Conservation (phyloP, 92 coral and sea anemone genomes). For the Pocillopora grandis region DNA sequence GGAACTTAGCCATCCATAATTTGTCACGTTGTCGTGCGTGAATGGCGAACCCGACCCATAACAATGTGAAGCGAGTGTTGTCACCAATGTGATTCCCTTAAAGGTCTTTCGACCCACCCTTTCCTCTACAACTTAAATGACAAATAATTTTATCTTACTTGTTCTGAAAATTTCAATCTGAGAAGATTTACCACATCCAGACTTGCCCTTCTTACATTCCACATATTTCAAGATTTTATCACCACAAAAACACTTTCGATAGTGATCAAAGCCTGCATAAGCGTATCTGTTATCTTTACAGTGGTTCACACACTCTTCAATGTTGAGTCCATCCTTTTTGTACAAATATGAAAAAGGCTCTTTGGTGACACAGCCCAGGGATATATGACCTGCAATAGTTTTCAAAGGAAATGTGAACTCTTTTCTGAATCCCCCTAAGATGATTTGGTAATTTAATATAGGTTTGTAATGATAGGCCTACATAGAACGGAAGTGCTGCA, state of each 20-base stretch:
- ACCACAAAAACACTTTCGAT: constrained; percentile 54
- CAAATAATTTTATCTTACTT: constrained; percentile 26
- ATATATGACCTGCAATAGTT: constrained; percentile 39
- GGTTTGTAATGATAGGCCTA: too few relatives aligned
- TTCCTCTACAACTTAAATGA: not conserved
- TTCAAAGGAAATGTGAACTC: too few relatives aligned
- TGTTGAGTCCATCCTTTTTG: constrained; percentile 25
- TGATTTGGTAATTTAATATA: too few relatives aligned
- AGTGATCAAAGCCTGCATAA: constrained; percentile 60
- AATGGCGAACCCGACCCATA: too few relatives aligned
- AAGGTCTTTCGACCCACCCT: not conserved
- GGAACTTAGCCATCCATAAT: too few relatives aligned
- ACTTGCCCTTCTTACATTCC: not conserved
- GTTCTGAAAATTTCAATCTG: constrained; percentile 55
- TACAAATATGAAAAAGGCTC: constrained; percentile 39
- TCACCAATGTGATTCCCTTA: not conserved
- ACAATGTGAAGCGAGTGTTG: too few relatives aligned
- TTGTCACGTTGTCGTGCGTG: too few relatives aligned
- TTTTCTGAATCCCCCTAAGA: too few relatives aligned
- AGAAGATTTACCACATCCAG: constrained; percentile 12
- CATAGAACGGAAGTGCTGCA: too few relatives aligned
- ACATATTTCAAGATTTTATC: not conserved
- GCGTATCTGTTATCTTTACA: constrained; percentile 57
- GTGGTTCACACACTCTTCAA: constrained; percentile 51
- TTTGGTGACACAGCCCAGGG: constrained; percentile 54